These are phyloP conservation scores for Porites lutea DNA, from an alignment of 64 coral and sea anemone species.

Conservation along the genomic window DNA sequence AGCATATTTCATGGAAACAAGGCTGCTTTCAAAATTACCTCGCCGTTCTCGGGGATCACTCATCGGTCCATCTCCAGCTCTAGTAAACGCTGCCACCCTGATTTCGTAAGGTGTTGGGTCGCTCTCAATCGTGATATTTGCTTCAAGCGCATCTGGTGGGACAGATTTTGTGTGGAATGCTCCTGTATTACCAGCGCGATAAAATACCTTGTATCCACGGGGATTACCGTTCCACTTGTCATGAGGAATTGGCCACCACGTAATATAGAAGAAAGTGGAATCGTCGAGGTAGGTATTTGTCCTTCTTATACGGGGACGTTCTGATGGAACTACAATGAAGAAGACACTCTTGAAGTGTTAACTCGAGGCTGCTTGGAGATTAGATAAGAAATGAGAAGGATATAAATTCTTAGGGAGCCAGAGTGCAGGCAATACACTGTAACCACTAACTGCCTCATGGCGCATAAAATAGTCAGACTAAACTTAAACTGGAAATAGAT, in stretches of 20 bases:
- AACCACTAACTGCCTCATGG: too few relatives aligned
- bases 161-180: not conserved
- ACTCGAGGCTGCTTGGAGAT: too few relatives aligned
- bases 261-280: not conserved
- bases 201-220: not conserved
- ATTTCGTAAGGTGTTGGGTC: not conserved
- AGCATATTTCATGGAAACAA: too few relatives aligned
- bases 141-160: not conserved
- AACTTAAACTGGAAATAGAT: too few relatives aligned
- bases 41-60: not conserved
- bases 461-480: too few relatives aligned
- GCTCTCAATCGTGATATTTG: not conserved
- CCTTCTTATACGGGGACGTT: not conserved
- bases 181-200: not conserved
- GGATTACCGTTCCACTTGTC: not conserved
- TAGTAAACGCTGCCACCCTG: conserved; percentile 1
- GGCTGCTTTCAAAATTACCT: not conserved
- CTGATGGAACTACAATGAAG: not conserved
- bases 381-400: too few relatives aligned
- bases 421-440: too few relatives aligned
- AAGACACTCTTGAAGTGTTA: not conserved
- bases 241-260: not conserved
- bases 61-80: not conserved
- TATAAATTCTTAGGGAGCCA: too few relatives aligned
- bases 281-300: not conserved